Conservation (phyloP, 2,888 invertebrate genomes). For the Drosophila mimetica region DNA sequence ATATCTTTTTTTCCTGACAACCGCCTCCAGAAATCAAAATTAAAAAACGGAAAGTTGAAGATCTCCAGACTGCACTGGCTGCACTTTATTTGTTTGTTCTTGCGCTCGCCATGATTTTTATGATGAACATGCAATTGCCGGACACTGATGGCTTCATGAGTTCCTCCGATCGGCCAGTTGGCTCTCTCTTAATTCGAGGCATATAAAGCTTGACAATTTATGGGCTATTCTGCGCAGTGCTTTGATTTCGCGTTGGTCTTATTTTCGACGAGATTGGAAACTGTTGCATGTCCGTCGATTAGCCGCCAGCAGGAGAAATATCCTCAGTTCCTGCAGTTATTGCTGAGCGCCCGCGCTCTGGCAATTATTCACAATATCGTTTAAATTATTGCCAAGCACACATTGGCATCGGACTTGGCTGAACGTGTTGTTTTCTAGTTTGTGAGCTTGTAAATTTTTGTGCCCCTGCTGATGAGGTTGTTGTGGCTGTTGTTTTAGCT, state of each 20-base stretch:
- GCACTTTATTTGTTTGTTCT: conserved; percentile 6
- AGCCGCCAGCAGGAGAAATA: conserved; percentile 63
- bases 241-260: conserved; percentile 47
- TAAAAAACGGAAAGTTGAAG: background rate
- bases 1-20: too few relatives aligned
- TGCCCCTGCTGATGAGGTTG: conserved; percentile 43
- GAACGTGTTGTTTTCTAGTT: conserved; percentile 77
- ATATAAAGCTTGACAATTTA: conserved; percentile 60
- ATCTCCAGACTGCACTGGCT: background rate
- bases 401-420: conserved; percentile 35
- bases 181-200: conserved; percentile 11
- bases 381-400: conserved; percentile 66
- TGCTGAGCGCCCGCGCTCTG: conserved; percentile 21
- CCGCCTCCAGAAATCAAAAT: background rate
- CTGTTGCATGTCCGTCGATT: conserved; percentile 67
- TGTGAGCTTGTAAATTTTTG: conserved; percentile 70
- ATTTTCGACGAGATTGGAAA: conserved; percentile 53
- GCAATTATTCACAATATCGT: conserved; percentile 71
- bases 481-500: conserved; percentile 21
- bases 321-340: conserved; percentile 27
- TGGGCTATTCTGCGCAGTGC: conserved; percentile 34
- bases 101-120: conserved; percentile 28
- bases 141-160: conserved; percentile 27
- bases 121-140: conserved; percentile 62
- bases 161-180: conserved; percentile 4